Base-by-base conservation (phyloP, 2,113 vertebrate genomes). In the Anolis sagrei region DNA sequence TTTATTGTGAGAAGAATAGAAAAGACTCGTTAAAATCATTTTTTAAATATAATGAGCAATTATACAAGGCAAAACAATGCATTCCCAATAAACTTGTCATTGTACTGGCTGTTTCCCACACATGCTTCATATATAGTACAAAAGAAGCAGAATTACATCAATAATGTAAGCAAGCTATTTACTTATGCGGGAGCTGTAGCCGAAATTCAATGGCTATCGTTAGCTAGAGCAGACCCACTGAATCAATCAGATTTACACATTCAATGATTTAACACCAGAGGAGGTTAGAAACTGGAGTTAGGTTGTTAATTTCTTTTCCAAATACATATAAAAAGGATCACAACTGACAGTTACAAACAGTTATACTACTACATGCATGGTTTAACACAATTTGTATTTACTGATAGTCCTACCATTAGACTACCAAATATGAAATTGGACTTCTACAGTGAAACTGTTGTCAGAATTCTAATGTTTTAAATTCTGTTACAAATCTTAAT, bases 1-100 rank as follows among this genome's bases (percentile, higher is more conserved):
- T 76, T 95, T 95, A 94, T 95, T 95, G 91, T 94, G 93, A 94
- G 93, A 95, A 95, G 88, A 91, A 90, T 89, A 91, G 92, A 93
- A 86, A 92, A 89, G 91, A 92, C 87, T 95, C 86, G 92, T 86
- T 92, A 92, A 91, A 91, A 91, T 93, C 90, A 86, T 87, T 91
- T 91, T 87, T 87, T 76, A 82, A 89, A 91, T 88, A 75, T 91
- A 91, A 92, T 90, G 90, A 92, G 92, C 80, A 93, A 75, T 48
- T 79, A 89, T 92, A 76, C 34, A 93, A 83, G 89, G 89, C 88
- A 93, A 79, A 78, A 94, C 85, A 54, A 93, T 93, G 90, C 88
- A 91, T 44, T 88, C 58, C 68, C 58, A 68, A 68, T 66, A 86
- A 58, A 66, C 90, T 69, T 64, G 88, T 92, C 0, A 7, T 92